Evolutionary conservation across 2,888 invertebrate genomes (phyloP), one percentile per base, ranked within the genome.

Genomic region (Dascillus cervinus): DNA sequence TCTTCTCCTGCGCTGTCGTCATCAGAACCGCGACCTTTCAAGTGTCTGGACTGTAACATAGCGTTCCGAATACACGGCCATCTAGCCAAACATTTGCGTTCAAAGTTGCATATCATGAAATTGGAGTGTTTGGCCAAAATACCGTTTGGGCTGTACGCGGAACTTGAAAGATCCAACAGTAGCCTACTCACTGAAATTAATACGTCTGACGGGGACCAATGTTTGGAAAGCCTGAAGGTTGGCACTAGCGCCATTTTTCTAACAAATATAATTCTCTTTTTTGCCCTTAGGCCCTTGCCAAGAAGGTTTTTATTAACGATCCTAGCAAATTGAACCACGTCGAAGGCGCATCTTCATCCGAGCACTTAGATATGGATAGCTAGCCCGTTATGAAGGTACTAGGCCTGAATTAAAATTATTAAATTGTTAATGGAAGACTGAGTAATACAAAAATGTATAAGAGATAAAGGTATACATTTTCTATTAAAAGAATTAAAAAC

Each of bases 61-160:
- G 95, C 94, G 4, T 97, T 98, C 62, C 75, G 91, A 49, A 95
- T 95, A 55, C 95, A 94, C 56, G 97, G 96, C 0, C 96, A 96
- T 65, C 69, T 98, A 52, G 94, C 95, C 1, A 96, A 96, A 65
- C 97, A 98, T 71, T 72, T 97, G 39, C 79, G 96, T 33, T 92
- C 92, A 43, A 94, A 94, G 70, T 87, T 89, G 76, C 96, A 96
- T 59, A 91, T 95, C 22, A 89, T 89, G 79, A 83, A 88, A 52
- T 70, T 95, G 41, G 95, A 95, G 64, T 89, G 89, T 58, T 68
- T 91, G 42, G 90, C 90, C 34, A 92, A 92, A 65, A 68, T 96
- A 46, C 94, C 95, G 0, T 89, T 89, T 56, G 95, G 94, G 30
- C 86, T 92, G 23, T 92, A 91, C 60, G 90, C 91, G 5, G 90